Base-by-base conservation (phyloP, 1,140 invertebrate genomes). In the Acromyrmex echinatior region DNA sequence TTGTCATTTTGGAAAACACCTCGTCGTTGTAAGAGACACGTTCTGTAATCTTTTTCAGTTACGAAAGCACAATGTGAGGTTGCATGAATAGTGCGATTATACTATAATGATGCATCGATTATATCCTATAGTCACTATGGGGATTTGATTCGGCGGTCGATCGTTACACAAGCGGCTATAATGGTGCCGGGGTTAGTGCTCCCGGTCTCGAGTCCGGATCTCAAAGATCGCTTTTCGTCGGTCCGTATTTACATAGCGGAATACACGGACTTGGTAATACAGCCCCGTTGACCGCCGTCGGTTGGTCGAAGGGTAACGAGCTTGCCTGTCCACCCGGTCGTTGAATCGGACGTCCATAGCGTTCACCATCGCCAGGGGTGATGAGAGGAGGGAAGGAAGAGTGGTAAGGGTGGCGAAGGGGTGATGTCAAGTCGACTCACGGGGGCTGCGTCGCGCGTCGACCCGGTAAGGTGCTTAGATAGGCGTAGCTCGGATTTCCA, bases 181-280 rank as follows among this genome's bases (percentile, higher is more conserved):
- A 84, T 76, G 18, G 80, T 12, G 70, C 4, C 53, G 25, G 70
- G 60, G 28, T 76, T 63, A 39, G 68, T 76, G 39, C 39, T 51
- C n/a, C 51, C 21, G 31, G 79, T 88, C 89, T 88, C 82, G 89
- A 70, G 86, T 91, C 91, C 90, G 86, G 89, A 90, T 92, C 93
- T 94, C 94, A 93, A 95, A 94, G 93, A 93, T 93, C 94, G 94
- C 95, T 95, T 95, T 94, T 94, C 94, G 93, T 86, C 87, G 90
- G 90, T 91, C 88, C 92, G 89, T 95, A 95, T 95, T 95, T 95
- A 93, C 93, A 94, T 94, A 94, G 93, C 93, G 93, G 90, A 92
- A 87, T 93, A 93, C 93, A 94, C 92, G 84, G 86, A 82, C 90
- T 89, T 92, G 91, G 93, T 93, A 94, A 93, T 92, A 90, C 89